phyloP scores from a whole-genome alignment of 2,113 vertebrate species.

The Diadophis punctatus region DNA sequence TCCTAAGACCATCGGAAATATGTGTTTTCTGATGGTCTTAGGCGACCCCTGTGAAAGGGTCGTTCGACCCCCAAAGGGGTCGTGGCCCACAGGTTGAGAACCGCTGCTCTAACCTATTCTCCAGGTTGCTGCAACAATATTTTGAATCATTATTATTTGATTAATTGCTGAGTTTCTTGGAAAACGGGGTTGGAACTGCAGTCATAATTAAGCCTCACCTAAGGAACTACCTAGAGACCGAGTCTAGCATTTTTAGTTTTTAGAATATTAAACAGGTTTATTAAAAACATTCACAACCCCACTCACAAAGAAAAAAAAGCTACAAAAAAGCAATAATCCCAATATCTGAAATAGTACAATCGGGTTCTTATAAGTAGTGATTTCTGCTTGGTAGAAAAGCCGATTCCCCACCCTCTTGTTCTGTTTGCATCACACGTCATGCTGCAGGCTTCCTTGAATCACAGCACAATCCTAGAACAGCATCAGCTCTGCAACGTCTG shows the following conservation, averaged over 20 bases:
- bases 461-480: conserved; percentile 27
- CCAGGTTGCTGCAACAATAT: too few relatives aligned
- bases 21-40: too few relatives aligned
- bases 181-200: not conserved
- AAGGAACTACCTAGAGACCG: not conserved
- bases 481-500: conserved; percentile 45
- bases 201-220: not conserved
- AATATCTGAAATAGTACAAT: not conserved
- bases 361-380: not conserved
- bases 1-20: too few relatives aligned
- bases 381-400: not conserved
- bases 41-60: too few relatives aligned
- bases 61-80: too few relatives aligned
- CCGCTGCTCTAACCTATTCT: not conserved
- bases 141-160: not conserved
- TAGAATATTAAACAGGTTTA: not conserved
- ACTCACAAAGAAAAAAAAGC: too few relatives aligned
- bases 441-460: conserved; percentile 43
- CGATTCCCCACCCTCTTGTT: not conserved
- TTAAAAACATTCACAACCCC: not conserved
- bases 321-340: not conserved
- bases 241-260: not conserved
- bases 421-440: not conserved
- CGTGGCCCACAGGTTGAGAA: too few relatives aligned
- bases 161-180: not conserved